Evolutionary conservation across 2,797 vertebrate genomes (phyloP).

Genomic region (Hypotaenidia okinawae): DNA sequence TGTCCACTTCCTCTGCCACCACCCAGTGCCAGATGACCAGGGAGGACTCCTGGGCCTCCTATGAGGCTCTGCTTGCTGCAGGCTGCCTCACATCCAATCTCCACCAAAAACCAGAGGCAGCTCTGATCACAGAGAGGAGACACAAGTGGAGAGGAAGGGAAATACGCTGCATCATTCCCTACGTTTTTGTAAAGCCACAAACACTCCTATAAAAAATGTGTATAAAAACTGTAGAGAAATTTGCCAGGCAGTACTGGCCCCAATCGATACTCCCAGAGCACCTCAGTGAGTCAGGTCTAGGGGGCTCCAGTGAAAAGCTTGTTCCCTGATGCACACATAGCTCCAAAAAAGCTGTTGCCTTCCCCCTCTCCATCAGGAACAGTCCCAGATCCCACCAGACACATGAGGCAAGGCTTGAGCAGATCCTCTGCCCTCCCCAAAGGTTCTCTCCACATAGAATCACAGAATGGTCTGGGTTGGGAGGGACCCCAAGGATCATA

Average conservation of each 20-base stretch:
- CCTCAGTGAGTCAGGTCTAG: neutral
- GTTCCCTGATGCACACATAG: neutral
- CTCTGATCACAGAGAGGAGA: neutral
- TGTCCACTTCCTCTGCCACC: neutral
- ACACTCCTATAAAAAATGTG: slow-evolving; percentile 58
- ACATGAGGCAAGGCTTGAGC: neutral
- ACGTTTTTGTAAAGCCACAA: slow-evolving; percentile 59
- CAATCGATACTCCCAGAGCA: neutral
- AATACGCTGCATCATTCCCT: slow-evolving; percentile 43
- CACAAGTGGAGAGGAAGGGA: neutral
- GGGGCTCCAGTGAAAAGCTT: neutral
- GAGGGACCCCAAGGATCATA: too few relatives aligned
- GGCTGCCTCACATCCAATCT: neutral
- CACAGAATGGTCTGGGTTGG: too few relatives aligned
- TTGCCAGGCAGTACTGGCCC: neutral
- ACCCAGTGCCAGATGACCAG: neutral
- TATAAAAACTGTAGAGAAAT: slow-evolving; percentile 63
- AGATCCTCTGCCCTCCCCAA: neutral
- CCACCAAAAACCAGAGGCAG: neutral
- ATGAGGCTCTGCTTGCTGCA: neutral
- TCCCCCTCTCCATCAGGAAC: neutral
- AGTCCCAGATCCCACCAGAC: neutral
- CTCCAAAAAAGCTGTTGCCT: neutral
- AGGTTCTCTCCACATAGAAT: neutral
- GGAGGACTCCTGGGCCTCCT: neutral